Evolutionary conservation across 2,797 vertebrate genomes (phyloP).

Genomic region (Rhinogobio ventralis): DNA sequence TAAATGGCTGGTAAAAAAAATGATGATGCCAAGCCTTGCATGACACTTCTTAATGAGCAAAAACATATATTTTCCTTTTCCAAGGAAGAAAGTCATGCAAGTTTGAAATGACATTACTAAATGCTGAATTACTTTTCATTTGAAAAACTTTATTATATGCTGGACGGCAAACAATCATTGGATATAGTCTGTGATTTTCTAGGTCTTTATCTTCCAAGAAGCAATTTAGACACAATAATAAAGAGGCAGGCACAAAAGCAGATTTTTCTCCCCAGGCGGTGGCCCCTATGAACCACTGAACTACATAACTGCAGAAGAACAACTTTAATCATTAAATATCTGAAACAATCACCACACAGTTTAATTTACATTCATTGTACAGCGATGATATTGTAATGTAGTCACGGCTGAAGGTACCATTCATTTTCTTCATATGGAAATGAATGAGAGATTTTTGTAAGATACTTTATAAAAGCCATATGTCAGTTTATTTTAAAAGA

Average conservation of each 20-base stretch:
- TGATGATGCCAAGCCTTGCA: not conserved
- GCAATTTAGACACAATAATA: not conserved
- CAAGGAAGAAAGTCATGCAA: not conserved
- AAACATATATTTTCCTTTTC: not conserved
- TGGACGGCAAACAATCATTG: not conserved
- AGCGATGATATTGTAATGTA: not conserved
- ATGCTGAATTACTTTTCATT: not conserved
- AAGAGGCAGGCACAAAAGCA: not conserved
- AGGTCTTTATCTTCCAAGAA: conserved; percentile 1
- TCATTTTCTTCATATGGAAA: not conserved
- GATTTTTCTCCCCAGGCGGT: not conserved
- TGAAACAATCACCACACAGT: not conserved
- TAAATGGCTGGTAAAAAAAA: not conserved
- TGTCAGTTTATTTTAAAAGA: not conserved
- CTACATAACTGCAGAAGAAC: conserved; percentile 10
- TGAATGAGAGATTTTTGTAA: not conserved
- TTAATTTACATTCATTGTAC: not conserved
- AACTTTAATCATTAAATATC: not conserved
- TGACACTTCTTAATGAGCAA: not conserved
- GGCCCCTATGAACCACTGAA: not conserved
- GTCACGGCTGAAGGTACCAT: not conserved
- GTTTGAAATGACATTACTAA: not conserved
- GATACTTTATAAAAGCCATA: not conserved
- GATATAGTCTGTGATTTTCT: not conserved
- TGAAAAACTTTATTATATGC: not conserved